Conservation (phyloP, 1,140 invertebrate species). For the Coenobita brevimanus region DNA sequence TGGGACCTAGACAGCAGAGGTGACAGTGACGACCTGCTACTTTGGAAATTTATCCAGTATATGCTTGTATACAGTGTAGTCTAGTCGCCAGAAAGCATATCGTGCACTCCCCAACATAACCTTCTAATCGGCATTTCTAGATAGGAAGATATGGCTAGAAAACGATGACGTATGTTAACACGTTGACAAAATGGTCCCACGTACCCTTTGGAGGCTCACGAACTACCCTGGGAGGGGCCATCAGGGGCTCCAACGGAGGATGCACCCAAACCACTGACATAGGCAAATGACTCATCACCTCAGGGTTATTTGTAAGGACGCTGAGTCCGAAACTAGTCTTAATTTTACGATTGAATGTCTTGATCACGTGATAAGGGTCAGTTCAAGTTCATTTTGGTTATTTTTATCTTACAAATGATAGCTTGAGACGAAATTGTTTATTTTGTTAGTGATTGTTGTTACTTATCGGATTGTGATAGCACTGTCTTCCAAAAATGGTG, state of each 20-base stretch:
- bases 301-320: background rate
- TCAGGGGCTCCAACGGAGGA: background rate
- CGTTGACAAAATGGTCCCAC: no score
- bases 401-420: background rate
- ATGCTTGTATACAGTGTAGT: background rate
- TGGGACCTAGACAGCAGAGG: no score
- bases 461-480: background rate
- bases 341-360: slow-evolving; percentile 7
- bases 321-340: slow-evolving; percentile 3
- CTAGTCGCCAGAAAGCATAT: slow-evolving; percentile 18
- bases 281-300: background rate
- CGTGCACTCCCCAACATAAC: slow-evolving; percentile 11
- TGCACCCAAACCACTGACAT: background rate
- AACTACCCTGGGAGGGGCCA: background rate
- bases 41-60: no score
- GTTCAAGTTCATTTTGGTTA: background rate
- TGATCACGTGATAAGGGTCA: background rate
- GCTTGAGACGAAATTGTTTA: background rate
- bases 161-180: background rate
- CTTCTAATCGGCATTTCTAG: slow-evolving; percentile 27
- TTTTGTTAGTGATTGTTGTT: background rate
- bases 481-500: background rate
- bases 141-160: slow-evolving; percentile 13
- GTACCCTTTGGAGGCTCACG: no score
- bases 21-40: no score